These are phyloP conservation scores for Elmis aenea DNA, from an alignment of 2,888 invertebrate genomes.

Conservation along the genomic window DNA sequence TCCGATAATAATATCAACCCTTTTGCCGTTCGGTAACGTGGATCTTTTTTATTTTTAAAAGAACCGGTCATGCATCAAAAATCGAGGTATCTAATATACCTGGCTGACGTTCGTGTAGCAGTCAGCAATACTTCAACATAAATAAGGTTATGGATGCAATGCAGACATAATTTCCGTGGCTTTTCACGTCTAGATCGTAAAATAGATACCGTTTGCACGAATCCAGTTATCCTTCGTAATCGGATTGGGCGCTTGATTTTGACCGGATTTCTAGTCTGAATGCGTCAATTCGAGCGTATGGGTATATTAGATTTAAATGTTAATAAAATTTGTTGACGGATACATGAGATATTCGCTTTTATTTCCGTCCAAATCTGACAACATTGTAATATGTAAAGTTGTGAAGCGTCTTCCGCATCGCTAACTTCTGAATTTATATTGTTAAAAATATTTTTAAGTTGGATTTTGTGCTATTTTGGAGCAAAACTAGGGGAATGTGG, in stretches of 20 bases:
- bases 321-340: constrained; percentile 18
- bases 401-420: too few relatives aligned
- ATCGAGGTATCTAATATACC: constrained; percentile 11
- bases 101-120: constrained; percentile 9
- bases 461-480: too few relatives aligned
- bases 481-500: too few relatives aligned
- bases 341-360: too few relatives aligned
- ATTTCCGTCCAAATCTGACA: too few relatives aligned
- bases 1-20: constrained; percentile 12
- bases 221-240: constrained; percentile 30
- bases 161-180: constrained; percentile 32
- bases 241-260: constrained; percentile 24
- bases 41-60: constrained; percentile 13
- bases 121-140: constrained; percentile 17
- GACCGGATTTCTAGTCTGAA: constrained; percentile 24
- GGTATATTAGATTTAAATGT: constrained; percentile 17
- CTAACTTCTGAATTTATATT: too few relatives aligned
- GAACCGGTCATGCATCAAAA: constrained; percentile 23
- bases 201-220: constrained; percentile 31
- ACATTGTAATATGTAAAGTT: too few relatives aligned
- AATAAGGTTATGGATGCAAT: constrained; percentile 24
- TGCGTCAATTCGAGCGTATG: constrained; percentile 13
- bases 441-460: too few relatives aligned
- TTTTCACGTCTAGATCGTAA: constrained; percentile 31
- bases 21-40: constrained; percentile 8